Percentiles rank a stretch among this genome's conserved stretches.
phyloP scores from a whole-genome alignment of 2,113 vertebrate species.

The Apaloderma vittatum region DNA sequence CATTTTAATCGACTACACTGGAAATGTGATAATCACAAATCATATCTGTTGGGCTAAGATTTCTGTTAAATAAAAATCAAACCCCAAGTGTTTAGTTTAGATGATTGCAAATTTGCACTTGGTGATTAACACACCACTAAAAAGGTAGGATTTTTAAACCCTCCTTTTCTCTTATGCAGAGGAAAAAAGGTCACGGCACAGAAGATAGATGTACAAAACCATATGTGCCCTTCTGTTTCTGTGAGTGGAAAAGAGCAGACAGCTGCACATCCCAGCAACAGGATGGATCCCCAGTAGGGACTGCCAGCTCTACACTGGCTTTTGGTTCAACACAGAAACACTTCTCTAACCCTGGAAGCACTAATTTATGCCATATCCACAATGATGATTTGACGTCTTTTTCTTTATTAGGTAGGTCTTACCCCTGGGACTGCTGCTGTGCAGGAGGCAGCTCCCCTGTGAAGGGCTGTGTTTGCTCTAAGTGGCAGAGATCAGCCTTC shows the following conservation, averaged over 20 bases:
- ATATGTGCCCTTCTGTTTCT: conserved; percentile 46
- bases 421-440: background rate
- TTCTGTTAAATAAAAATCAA: conserved; percentile 39
- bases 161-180: background rate
- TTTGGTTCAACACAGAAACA: background rate
- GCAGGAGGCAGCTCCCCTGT: background rate
- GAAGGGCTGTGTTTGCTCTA: background rate
- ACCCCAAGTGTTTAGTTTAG: conserved; percentile 10
- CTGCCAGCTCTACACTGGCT: background rate
- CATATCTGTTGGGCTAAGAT: background rate
- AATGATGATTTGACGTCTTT: background rate
- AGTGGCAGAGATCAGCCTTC: background rate
- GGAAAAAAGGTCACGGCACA: conserved; percentile 21
- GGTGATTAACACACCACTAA: background rate
- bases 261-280: conserved; percentile 35
- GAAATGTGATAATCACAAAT: conserved; percentile 25
- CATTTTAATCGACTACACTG: conserved; percentile 9
- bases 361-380: background rate
- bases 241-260: conserved; percentile 15
- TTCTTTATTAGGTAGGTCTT: background rate
- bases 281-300: background rate
- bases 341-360: background rate
- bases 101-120: background rate
- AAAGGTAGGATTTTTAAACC: background rate
- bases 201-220: conserved; percentile 23